Conservation (phyloP, 2,888 invertebrate species). For the Andrena haemorrhoa region DNA sequence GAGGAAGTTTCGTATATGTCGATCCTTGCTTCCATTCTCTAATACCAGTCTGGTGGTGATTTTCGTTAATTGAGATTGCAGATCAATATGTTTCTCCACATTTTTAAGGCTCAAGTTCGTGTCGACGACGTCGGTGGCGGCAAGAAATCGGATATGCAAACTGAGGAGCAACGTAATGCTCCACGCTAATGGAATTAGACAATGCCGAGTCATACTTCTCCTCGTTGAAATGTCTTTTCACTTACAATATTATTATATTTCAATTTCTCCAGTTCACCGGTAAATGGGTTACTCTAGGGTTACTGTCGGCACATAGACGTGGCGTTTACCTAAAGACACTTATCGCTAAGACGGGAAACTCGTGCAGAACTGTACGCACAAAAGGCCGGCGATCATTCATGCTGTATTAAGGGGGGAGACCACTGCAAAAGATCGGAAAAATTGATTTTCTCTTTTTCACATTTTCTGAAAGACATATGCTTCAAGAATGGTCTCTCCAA, state of each 20-base stretch:
- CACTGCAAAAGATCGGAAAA: too few species aligned
- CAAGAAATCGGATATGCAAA: constrained; percentile 9
- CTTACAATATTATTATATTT: background rate
- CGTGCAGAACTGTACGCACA: background rate
- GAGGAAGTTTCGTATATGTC: constrained; percentile 89
- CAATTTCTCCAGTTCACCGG: constrained; percentile 52
- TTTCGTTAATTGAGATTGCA: constrained; percentile 95
- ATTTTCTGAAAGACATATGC: too few species aligned
- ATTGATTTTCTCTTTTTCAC: too few species aligned
- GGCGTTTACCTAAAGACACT: constrained; percentile 60
- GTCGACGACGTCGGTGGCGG: constrained; percentile 63
- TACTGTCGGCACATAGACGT: constrained; percentile 67
- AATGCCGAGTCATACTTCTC: constrained; percentile 43
- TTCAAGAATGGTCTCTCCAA: too few species aligned
- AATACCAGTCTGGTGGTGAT: constrained; percentile 92
- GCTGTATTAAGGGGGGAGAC: too few species aligned
- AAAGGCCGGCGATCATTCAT: too few species aligned
- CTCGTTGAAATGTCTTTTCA: background rate
- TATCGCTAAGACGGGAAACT: constrained; percentile 24
- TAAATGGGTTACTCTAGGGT: constrained; percentile 14
- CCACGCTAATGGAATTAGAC: constrained; percentile 38
- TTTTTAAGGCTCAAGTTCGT: constrained; percentile 89
- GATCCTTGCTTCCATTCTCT: constrained; percentile 92
- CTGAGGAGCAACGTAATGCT: constrained; percentile 30
- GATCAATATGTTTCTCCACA: constrained; percentile 94